Base-by-base conservation (phyloP, 2,888 invertebrate genomes). In the Synergus laeviventris region DNA sequence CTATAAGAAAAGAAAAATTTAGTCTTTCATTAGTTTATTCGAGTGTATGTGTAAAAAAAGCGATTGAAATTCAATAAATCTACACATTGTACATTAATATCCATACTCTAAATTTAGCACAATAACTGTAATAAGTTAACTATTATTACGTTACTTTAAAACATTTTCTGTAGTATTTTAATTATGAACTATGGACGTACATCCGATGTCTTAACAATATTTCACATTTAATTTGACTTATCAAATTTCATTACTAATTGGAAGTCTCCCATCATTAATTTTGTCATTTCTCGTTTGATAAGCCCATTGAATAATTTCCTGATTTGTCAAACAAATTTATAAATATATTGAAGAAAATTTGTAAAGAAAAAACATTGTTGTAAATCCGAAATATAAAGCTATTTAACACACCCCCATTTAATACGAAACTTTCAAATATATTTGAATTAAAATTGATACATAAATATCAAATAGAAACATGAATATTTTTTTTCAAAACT, bases 21-120 rank as follows among this genome's bases (percentile, higher is more conserved):
- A 54, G 49, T 59, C 49, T 70, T 49, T 70, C 31, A 70, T 70
- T 70, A 70, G 70, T 49, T 70, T 70, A 49, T 70, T 70, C 49
- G 2, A 14, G 70, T 70, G 70, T 45, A 70, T 24, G 49, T 49
- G 42, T 70, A 70, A 70, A 70, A 70, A 70, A 70, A 49, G 70
- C 49, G 24, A 59, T 12, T 59, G 18, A 59, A 56, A 59, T 31
- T 49, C 49, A 70, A 49, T 49, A 49, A 31, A 24, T 49, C 42
- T 70, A 70, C 24, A 70, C 38, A 14, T 39, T 64, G 18, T 42
- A 64, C 64, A 64, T 64, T 64, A 42, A 64, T 64, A 14, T 64
- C 2, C 12, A 11, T 49, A 70, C 12, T 70, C 45, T 54, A 49
- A 16, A 36, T 70, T 70, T 70, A 70, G 49, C 36, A 31, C 18